These are phyloP conservation scores for Trichonephila inaurata DNA, from an alignment of 1,140 invertebrate species.

Conservation along the genomic window DNA sequence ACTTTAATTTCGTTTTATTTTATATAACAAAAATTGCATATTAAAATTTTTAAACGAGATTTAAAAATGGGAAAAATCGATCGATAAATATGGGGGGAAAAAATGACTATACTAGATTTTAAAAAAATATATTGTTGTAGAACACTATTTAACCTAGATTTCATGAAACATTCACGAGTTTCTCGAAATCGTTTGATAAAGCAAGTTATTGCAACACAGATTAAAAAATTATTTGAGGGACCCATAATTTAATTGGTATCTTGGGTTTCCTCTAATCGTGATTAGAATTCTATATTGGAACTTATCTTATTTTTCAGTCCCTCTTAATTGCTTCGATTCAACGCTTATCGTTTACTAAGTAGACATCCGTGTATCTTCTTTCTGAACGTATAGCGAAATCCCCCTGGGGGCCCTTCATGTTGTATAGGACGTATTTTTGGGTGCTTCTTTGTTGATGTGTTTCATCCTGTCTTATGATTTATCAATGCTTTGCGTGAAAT, in stretches of 20 bases:
- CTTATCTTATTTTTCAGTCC: neutral
- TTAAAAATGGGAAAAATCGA: neutral
- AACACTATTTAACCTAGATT: neutral
- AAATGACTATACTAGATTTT: neutral
- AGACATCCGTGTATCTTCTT: neutral
- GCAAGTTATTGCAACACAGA: neutral
- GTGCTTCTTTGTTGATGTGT: no score
- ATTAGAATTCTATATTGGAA: conserved; percentile 5
- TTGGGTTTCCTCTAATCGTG: conserved; percentile 31
- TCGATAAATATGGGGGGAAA: neutral
- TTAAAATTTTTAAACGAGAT: no score
- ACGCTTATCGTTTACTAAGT: conserved; percentile 24
- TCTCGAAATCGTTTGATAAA: neutral
- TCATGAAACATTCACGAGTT: neutral
- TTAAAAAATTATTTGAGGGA: neutral
- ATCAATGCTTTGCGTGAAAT: no score
- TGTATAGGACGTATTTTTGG: no score
- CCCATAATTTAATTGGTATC: conserved; percentile 33
- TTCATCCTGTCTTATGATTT: no score
- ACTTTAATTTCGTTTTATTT: no score
- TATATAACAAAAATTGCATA: no score
- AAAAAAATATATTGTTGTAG: neutral
- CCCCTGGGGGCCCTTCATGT: neutral
- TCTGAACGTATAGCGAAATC: neutral
- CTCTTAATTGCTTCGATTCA: conserved; percentile 29